phyloP scores from a whole-genome alignment of 1,140 invertebrate species.

The Brachionus paranguensis region DNA sequence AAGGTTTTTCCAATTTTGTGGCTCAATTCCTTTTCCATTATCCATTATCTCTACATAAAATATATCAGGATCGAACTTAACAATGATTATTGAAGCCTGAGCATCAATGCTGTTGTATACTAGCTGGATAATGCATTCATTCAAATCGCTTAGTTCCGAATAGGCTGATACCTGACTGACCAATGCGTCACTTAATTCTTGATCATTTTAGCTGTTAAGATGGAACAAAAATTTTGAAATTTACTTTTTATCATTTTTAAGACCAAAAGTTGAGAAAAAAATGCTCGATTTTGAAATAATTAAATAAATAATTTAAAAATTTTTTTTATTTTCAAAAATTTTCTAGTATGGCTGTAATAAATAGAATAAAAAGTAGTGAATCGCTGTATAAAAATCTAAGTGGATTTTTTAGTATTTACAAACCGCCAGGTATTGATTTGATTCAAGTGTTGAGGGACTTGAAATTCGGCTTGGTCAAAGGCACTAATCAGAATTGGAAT shows the following conservation, averaged over 20 bases:
- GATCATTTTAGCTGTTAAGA: background rate
- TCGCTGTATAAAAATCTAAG: background rate
- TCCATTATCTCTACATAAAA: background rate
- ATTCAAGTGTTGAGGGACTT: background rate
- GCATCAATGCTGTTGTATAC: background rate
- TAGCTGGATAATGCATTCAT: background rate
- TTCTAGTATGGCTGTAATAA: background rate
- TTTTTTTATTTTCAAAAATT: background rate
- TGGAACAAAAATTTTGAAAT: background rate
- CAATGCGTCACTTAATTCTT: background rate
- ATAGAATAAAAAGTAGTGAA: background rate
- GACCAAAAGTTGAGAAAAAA: background rate
- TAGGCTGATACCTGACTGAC: background rate
- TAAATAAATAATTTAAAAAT: background rate
- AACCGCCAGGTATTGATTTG: background rate
- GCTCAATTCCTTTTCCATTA: background rate
- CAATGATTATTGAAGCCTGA: background rate
- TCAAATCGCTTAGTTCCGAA: background rate
- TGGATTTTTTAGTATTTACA: conserved; percentile 11
- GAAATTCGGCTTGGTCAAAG: background rate
- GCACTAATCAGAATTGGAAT: background rate
- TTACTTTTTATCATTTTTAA: background rate
- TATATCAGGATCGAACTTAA: background rate
- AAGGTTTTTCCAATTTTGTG: background rate
- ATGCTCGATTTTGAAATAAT: background rate